Base-by-base conservation (phyloP, 2,113 vertebrate genomes). In the Pollimyrus isidori region DNA sequence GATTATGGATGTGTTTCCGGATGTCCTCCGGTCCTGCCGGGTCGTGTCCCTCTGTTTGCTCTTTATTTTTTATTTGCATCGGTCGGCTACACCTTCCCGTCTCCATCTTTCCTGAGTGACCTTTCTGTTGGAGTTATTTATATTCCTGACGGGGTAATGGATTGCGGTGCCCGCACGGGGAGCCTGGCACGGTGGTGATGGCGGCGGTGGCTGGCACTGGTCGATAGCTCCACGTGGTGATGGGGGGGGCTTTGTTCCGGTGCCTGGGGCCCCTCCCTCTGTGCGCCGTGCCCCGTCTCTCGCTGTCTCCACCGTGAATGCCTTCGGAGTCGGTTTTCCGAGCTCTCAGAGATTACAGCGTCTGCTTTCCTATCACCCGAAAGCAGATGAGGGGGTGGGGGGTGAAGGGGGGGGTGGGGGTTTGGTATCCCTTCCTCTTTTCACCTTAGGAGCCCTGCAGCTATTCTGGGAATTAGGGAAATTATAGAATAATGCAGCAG, bases 291-390 rank as follows among this genome's bases (percentile, higher is more conserved):
- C 50, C 42, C 65, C n/a, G 4, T 39, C 35, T 4, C 49, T 19
- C 17, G 9, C 48, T n/a, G 73, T 19, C n/a, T 30, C 48, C 0
- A 21, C 73, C 13, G 35, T 42, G 26, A 56, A 53, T 48, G 88
- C 69, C 88, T 82, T n/a, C 9, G 19, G 58, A 30, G 42, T 76
- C 48, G 82, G 46, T n/a, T 80, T 53, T 49, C 30, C 5, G n/a
- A 35, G 69, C 45, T 19, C 30, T 9, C 26, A 23, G 88, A 69
- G 46, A 39, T 49, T 46, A 88, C n/a, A n/a, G 48, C n/a, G n/a
- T 80, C 30, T 26, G 65, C 88, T 88, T 82, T 83, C 88, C 49
- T 88, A 76, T 88, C 69, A 82, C 69, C 88, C 13, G 42, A 39
- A 48, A 82, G 23, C 69, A 89, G 88, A 82, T 82, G 23, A 4